A percentile compares a stretch with the other conserved stretches of the same genome.
Conservation (phyloP, 2,888 invertebrate species). For the Chrysotoxum bicinctum region DNA sequence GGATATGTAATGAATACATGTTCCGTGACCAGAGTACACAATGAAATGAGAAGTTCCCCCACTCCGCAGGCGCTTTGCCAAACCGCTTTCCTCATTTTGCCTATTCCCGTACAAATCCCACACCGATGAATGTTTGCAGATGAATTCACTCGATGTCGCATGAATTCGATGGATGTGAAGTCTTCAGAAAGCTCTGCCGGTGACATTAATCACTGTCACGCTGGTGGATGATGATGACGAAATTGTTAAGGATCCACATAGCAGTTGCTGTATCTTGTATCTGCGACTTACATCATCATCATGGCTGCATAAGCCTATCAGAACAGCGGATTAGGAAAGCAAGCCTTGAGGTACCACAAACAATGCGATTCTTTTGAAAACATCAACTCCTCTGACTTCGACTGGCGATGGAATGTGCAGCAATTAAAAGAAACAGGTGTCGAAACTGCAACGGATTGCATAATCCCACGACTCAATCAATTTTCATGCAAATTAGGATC, state of each 20-base stretch:
- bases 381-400: conserved; percentile 25
- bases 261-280: background rate
- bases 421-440: conserved; percentile 71
- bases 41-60: conserved; percentile 37
- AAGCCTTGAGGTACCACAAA: conserved; percentile 3
- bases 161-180: conserved; percentile 32
- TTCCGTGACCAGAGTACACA: conserved; percentile 61
- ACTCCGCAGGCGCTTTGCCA: background rate
- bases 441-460: conserved; percentile 59
- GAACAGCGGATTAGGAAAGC: background rate
- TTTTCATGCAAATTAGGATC: conserved; percentile 72
- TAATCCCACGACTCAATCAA: conserved; percentile 70
- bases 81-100: conserved; percentile 9
- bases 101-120: conserved; percentile 10
- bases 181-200: conserved; percentile 25
- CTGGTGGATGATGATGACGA: conserved; percentile 35
- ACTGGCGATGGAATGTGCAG: conserved; percentile 49
- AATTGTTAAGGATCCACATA: conserved; percentile 38
- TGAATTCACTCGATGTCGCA: conserved; percentile 42
- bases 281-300: conserved; percentile 48
- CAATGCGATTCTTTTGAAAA: conserved; percentile 36
- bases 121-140: conserved; percentile 60
- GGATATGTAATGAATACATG: conserved; percentile 61
- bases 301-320: conserved; percentile 10
- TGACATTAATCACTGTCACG: conserved; percentile 65